Percentiles rank a stretch among this genome's conserved stretches.
These are phyloP conservation scores for Caenorhabditis inopinata DNA, from an alignment of 1,140 invertebrate species.

Conservation along the genomic window DNA sequence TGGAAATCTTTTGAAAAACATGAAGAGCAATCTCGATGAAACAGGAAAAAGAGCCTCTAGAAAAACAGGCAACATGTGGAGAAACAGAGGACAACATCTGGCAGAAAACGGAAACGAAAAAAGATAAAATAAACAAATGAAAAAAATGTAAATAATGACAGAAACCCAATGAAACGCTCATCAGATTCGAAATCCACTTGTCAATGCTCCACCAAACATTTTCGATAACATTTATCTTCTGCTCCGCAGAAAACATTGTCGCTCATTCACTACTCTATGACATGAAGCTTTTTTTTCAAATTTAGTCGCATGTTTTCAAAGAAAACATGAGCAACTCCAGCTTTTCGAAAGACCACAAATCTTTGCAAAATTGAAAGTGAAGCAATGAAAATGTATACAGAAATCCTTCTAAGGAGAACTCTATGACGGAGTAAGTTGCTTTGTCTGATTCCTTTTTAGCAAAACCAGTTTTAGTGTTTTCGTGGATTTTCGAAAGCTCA, in stretches of 20 bases:
- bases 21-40: no score
- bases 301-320: neutral
- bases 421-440: no score
- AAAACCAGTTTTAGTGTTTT: no score
- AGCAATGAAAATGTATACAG: no score
- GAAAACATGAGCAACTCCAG: no score
- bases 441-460: no score
- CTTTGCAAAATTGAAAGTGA: neutral
- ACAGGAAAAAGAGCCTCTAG: neutral
- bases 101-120: neutral
- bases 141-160: neutral
- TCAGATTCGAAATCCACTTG: neutral
- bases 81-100: neutral
- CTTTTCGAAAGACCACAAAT: neutral
- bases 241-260: neutral
- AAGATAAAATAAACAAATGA: slow-evolving; percentile 23
- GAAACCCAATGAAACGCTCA: neutral
- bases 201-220: neutral
- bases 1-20: neutral
- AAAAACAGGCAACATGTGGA: neutral
- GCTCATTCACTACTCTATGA: neutral
- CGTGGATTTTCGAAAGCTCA: no score
- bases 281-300: neutral
- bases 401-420: no score
- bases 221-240: neutral